Conservation (phyloP, 2,888 invertebrate genomes). For the Cerastis leucographa region DNA sequence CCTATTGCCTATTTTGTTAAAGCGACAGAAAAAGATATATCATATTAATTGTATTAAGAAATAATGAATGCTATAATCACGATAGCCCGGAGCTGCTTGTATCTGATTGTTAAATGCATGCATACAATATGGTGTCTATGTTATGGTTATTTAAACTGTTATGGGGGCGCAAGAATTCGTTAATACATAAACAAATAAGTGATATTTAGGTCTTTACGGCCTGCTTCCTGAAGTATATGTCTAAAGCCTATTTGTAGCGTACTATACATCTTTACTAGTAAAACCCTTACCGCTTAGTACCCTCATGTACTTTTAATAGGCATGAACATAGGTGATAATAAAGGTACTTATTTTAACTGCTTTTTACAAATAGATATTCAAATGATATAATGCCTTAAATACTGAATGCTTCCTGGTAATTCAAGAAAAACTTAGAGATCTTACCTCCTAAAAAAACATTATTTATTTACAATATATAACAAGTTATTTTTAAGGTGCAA, state of each 20-base stretch:
- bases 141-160: not conserved
- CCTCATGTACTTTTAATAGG: not conserved
- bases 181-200: not conserved
- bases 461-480: not conserved
- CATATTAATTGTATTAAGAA: constrained; percentile 2
- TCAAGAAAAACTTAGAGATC: not conserved
- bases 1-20: constrained; percentile 6
- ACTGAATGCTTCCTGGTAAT: not conserved
- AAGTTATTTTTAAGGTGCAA: not conserved
- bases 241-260: not conserved
- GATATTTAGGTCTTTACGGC: not conserved
- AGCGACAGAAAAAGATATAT: constrained; percentile 15
- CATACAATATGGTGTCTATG: not conserved
- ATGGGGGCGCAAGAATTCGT: not conserved
- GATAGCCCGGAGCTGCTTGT: not conserved
- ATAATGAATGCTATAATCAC: not conserved
- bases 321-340: not conserved
- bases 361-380: not conserved
- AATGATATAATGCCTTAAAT: not conserved
- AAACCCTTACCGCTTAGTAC: not conserved
- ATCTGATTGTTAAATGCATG: not conserved
- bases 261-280: not conserved
- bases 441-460: not conserved
- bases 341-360: constrained; percentile 2
- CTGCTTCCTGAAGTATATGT: not conserved